These are phyloP conservation scores for Drosophila bocqueti DNA, from an alignment of 1,140 invertebrate species.

Conservation along the genomic window DNA sequence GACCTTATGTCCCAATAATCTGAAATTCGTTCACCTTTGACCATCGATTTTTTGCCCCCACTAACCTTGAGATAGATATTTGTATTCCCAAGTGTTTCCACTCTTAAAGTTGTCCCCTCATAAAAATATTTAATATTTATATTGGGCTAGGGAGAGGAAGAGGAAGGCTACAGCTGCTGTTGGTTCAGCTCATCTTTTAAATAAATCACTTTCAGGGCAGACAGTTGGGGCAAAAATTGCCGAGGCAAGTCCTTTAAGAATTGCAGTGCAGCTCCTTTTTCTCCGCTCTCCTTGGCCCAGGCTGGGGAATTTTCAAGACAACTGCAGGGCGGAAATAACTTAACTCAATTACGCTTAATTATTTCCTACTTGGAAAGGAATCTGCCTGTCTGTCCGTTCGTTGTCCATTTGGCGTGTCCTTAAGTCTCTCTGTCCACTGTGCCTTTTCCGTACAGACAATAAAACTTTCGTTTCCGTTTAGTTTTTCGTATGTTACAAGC, in stretches of 20 bases:
- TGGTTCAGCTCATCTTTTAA: slow-evolving; percentile 14
- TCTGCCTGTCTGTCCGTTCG: slow-evolving; percentile 48
- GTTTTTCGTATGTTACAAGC: slow-evolving; percentile 62
- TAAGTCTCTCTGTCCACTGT: slow-evolving; percentile 36
- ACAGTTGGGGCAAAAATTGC: slow-evolving; percentile 6
- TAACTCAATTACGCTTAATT: slow-evolving; percentile 84
- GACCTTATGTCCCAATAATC: neutral
- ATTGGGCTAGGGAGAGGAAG: no score
- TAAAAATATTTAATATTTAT: slow-evolving; percentile 32
- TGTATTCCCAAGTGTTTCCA: neutral
- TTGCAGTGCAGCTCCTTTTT: slow-evolving; percentile 16
- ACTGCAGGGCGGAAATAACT: slow-evolving; percentile 76
- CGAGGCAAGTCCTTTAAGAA: slow-evolving; percentile 16
- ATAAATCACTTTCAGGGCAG: slow-evolving; percentile 54
- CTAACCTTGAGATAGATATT: neutral
- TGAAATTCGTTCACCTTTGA: slow-evolving; percentile 6
- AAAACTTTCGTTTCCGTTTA: slow-evolving; percentile 76
- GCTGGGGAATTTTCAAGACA: slow-evolving; percentile 41
- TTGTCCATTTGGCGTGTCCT: slow-evolving; percentile 38
- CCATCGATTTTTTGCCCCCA: neutral
- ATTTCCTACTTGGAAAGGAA: slow-evolving; percentile 81
- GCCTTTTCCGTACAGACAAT: slow-evolving; percentile 64
- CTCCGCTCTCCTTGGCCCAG: neutral
- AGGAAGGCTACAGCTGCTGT: slow-evolving; percentile 11
- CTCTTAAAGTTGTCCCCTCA: slow-evolving; percentile 9